Conservation (phyloP, 2,113 vertebrate genomes). For the Benitochromis conjunctus region DNA sequence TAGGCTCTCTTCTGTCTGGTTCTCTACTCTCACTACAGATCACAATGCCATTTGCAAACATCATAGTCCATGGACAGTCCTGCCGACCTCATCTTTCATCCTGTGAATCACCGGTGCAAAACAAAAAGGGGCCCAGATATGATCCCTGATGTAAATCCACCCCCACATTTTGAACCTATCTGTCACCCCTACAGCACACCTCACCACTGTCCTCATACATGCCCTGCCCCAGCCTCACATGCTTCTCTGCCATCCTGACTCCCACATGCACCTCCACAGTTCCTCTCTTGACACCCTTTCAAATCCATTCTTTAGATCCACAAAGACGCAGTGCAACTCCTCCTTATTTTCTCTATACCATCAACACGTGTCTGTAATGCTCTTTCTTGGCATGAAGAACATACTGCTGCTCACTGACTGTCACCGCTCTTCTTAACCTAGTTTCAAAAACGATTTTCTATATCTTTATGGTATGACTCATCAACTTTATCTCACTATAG, state of each 20-base stretch:
- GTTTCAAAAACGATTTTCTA: not conserved
- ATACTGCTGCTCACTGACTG: not conserved
- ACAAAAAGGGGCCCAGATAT: not conserved
- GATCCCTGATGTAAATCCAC: not conserved
- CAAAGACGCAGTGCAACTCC: not conserved
- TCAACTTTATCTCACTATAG: not conserved
- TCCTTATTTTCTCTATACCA: not conserved
- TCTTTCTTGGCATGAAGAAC: not conserved
- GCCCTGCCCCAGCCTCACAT: not conserved
- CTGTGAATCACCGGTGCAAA: not conserved
- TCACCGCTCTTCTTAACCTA: not conserved
- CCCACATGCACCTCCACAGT: not conserved
- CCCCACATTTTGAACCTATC: not conserved
- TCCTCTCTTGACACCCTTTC: not conserved
- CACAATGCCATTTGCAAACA: not conserved
- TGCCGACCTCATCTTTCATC: not conserved
- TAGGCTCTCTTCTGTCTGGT: not conserved
- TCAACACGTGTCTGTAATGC: not conserved
- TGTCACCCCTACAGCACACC: not conserved
- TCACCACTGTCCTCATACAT: not conserved
- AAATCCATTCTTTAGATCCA: not conserved
- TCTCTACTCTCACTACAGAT: not conserved
- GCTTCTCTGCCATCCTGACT: not conserved
- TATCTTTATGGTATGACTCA: not conserved
- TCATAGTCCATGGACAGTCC: not conserved